Evolutionary conservation across 2,113 vertebrate genomes (phyloP), one percentile per base, ranked within the genome.

Genomic region (Gorsachius goisagi): DNA sequence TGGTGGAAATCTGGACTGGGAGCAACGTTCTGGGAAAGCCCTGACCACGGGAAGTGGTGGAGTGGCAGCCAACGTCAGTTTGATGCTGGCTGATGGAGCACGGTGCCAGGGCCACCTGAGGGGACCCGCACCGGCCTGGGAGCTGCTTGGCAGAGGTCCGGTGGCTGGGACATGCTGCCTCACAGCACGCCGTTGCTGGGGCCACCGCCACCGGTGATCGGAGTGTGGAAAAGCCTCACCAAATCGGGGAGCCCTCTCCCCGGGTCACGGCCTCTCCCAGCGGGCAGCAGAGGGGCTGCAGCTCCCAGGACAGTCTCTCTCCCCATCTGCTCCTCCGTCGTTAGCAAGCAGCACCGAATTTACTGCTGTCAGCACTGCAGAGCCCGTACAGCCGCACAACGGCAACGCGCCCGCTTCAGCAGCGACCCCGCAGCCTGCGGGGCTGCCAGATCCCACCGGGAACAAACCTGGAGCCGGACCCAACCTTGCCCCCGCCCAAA

Each of bases 161-260:
- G 49, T 2, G 3, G 23, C 49, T n/a, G 47, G 39, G 59, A 41
- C 3, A 0, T 7, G 45, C 37, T 24, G 2, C 23, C 33, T 47
- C 33, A 21, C 39, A 18, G 27, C 44, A 6, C 5, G 3, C 8
- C 2, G 2, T 64, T 21, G 44, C 50, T 19, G 26, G 15, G 35
- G 44, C 12, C 60, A 26, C 16, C 2, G 1, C 32, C 22, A 23
- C 45, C 0, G 1, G 37, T 1, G 0, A 30, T 1, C 0, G 4
- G 50, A 30, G 9, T 20, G 59, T 7, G 1, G 55, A 30, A 60
- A 89, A 55, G 9, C 53, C n/a, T 78, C 1, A 0, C 18, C 6
- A 3, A 21, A 28, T 1, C 0, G 14, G 17, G 67, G 56, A 64
- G 4, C 49, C 20, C 55, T 14, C 45, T 39, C 6, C 59, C 13